Conservation (phyloP, 2,797 vertebrate genomes). For the Thaleichthys pacificus region DNA sequence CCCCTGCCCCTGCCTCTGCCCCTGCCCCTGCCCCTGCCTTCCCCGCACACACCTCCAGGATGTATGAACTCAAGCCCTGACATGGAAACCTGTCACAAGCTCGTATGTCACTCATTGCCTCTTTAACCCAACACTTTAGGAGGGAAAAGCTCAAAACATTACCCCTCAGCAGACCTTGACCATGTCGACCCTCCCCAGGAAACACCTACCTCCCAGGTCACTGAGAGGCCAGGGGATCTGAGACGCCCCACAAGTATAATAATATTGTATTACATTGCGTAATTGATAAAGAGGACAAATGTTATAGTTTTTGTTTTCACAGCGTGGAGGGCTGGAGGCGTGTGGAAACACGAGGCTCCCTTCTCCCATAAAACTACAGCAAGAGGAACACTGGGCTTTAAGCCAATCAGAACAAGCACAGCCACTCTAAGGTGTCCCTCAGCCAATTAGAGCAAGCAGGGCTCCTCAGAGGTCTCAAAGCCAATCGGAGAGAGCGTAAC, state of each 20-base stretch:
- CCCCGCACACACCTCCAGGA: constrained; percentile 37
- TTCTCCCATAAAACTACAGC: constrained; percentile 40
- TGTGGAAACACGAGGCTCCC: constrained; percentile 33
- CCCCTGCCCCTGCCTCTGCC: constrained; percentile 58
- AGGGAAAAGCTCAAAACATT: constrained; percentile 53
- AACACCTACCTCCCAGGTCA: constrained; percentile 28
- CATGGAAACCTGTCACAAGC: constrained; percentile 64
- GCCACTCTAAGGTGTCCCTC: no score
- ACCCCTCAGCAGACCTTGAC: constrained; percentile 24
- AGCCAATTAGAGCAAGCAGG: constrained; percentile 15
- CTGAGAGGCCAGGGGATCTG: constrained; percentile 24
- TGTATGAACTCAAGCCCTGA: constrained; percentile 35
- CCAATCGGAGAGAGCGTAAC: no score
- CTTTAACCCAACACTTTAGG: constrained; percentile 39
- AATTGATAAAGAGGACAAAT: constrained; percentile 42
- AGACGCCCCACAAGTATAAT: constrained; percentile 40
- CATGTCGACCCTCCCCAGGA: constrained; percentile 19
- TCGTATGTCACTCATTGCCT: constrained; percentile 55
- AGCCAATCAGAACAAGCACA: constrained; percentile 4
- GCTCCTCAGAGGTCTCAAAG: no score
- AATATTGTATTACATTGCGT: constrained; percentile 39
- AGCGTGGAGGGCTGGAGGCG: constrained; percentile 27
- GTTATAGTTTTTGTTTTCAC: constrained; percentile 41
- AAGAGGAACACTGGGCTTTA: constrained; percentile 13
- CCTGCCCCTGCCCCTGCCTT: constrained; percentile 54